Percentiles rank a stretch among this genome's conserved stretches.
Evolutionary conservation across 2,113 vertebrate genomes (phyloP).

Genomic region (Pleuronectes platessa): DNA sequence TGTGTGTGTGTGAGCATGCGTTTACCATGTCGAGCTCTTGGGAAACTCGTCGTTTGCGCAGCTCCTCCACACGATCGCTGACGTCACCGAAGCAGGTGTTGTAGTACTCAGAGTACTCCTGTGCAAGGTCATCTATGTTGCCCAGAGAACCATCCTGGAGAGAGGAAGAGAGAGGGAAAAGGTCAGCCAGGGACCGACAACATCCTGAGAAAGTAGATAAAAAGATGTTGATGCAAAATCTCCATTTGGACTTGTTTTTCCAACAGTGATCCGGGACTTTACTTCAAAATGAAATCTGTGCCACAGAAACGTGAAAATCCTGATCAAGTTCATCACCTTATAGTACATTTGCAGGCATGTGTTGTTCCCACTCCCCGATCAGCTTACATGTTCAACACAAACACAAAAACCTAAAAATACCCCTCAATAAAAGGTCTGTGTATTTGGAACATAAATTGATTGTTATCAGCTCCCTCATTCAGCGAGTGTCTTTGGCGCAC

Average conservation of each 20-base stretch:
- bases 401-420: conserved; percentile 33
- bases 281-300: neutral
- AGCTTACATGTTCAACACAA: neutral
- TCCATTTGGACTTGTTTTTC: neutral
- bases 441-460: conserved; percentile 12
- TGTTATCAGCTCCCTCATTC: conserved; percentile 46
- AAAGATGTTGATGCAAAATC: neutral
- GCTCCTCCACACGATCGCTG: conserved; percentile 95
- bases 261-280: neutral
- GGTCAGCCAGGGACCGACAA: conserved; percentile 21
- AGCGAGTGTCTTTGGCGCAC: conserved; percentile 7
- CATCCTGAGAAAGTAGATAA: conserved; percentile 7
- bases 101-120: conserved; percentile 98
- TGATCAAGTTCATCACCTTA: neutral
- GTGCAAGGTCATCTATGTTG: conserved; percentile 96
- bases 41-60: conserved; percentile 92
- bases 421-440: conserved; percentile 11
- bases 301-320: neutral
- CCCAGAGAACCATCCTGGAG: conserved; percentile 95
- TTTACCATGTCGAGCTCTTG: conserved; percentile 94
- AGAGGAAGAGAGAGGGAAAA: conserved; percentile 14
- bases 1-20: neutral
- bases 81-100: conserved; percentile 96
- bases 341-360: neutral
- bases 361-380: neutral